Conservation (phyloP, 2,888 invertebrate species). For the Drosophila histrio region DNA sequence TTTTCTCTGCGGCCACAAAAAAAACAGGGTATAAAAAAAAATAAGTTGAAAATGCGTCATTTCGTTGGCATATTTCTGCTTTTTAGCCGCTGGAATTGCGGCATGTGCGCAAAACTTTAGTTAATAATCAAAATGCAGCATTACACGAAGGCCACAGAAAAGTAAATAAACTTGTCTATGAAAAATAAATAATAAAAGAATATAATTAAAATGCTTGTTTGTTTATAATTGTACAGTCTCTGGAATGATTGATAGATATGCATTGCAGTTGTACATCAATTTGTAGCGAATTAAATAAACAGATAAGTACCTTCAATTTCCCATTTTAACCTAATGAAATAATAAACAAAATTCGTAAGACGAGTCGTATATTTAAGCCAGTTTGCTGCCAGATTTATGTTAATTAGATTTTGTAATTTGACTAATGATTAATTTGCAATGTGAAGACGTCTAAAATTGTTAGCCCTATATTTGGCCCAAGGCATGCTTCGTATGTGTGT, state of each 20-base stretch:
- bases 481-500: slow-evolving; percentile 12
- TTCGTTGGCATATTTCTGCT: slow-evolving; percentile 34
- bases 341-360: background rate
- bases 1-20: slow-evolving; percentile 52
- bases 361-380: background rate
- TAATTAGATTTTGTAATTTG: slow-evolving; percentile 49
- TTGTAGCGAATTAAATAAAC: background rate
- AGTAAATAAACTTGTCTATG: background rate
- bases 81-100: slow-evolving; percentile 26
- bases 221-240: background rate
- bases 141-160: slow-evolving; percentile 24
- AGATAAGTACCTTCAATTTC: background rate
- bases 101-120: slow-evolving; percentile 58
- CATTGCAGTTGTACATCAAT: background rate
- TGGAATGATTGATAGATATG: background rate
- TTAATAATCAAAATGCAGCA: slow-evolving; percentile 15
- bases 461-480: background rate
- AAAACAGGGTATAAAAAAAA: slow-evolving; percentile 27
- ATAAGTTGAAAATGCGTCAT: slow-evolving; percentile 27
- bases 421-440: slow-evolving; percentile 51
- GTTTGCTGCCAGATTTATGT: slow-evolving; percentile 46
- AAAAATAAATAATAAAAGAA: slow-evolving; percentile 2
- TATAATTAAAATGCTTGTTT: background rate
- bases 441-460: background rate
- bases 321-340: background rate